Evolutionary conservation across 2,113 vertebrate species (phyloP), one percentile per base, ranked within the genome.

Genomic region (Bubo blakistoni): DNA sequence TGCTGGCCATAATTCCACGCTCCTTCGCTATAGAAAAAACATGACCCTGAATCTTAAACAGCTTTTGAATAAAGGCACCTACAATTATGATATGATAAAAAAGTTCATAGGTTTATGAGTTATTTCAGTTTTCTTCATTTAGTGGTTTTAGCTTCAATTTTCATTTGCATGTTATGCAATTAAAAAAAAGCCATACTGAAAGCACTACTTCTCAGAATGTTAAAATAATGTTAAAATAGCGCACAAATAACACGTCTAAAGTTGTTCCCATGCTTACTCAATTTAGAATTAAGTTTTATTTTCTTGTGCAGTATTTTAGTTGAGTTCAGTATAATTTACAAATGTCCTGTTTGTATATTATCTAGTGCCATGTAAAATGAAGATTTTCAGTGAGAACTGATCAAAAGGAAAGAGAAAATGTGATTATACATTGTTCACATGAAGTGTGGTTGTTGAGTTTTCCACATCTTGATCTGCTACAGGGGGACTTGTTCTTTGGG

Each of bases 1-100:
- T 97, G 98, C 94, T 98, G 97, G 97, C 97, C 98, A 55, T 91
- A 97, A 98, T 98, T 98, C 98, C 57, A 72, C 97, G 98, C 98
- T 98, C 98, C 86, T 98, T 98, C 97, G 94, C 97, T 96, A 94
- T 89, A 96, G 96, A 27, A 76, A 98, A 97, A 98, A 97, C 95
- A 90, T 95, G 96, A 97, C 96, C 95, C 92, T 79, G 90, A 96
- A 95, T 97, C 95, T 97, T 94, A 93, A 96, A 83, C 79, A 96
- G 93, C 66, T 96, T 96, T 96, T 62, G 85, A 92, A 83, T 88
- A 82, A 90, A 96, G 84, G 62, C 10, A 88, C 79, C 49, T 80
- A 83, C 85, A 94, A 95, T 96, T 96, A 92, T 4, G 27, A 87
- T 49, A 76, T 30, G 65, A 86, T 82, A 92, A 96, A 96, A 84